Evolutionary conservation across 1,140 invertebrate species (phyloP), one percentile per base, ranked within the genome.

Genomic region (Drosophila sp.): DNA sequence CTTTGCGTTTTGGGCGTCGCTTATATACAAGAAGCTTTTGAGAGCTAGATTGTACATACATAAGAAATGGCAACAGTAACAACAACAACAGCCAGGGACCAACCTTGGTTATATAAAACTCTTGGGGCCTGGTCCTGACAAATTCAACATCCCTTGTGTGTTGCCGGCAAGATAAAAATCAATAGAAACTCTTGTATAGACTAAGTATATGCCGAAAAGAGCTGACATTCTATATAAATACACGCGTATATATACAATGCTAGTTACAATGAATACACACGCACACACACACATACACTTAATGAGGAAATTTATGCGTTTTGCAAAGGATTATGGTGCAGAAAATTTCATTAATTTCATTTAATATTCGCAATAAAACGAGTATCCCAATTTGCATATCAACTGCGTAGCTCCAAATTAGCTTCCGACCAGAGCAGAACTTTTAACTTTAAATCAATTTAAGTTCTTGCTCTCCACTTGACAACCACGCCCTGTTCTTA

Each of bases 281-380:
- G n/a, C n/a, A n/a, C 36, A 80, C 9, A 34, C 34, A 67, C 11
- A 59, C 21, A 61, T 27, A 50, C 69, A 80, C 84, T 72, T 83
- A 87, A 87, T 87, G 83, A 79, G 72, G 25, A 83, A 87, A 89
- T 87, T 87, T 89, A 87, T 87, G 83, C 67, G 83, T 87, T 87
- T 87, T 89, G 83, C 83, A 87, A 87, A 87, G 83, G 83, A 89
- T 87, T 87, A 87, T 87, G 84, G 72, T 72, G 83, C 79, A 89
- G 83, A 87, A 87, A 89, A 87, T 87, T 87, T 87, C 80, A 87
- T 87, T 87, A 87, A 87, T 87, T 89, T 83, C 70, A 89, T 87
- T 87, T 89, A 87, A 87, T 87, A 87, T 87, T 83, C 72, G 79
- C 83, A 87, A 87, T 87, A 87, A 89, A 89, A 87, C 51, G 67